phyloP scores from a whole-genome alignment of 2,113 vertebrate species.

The Barbus barbus region DNA sequence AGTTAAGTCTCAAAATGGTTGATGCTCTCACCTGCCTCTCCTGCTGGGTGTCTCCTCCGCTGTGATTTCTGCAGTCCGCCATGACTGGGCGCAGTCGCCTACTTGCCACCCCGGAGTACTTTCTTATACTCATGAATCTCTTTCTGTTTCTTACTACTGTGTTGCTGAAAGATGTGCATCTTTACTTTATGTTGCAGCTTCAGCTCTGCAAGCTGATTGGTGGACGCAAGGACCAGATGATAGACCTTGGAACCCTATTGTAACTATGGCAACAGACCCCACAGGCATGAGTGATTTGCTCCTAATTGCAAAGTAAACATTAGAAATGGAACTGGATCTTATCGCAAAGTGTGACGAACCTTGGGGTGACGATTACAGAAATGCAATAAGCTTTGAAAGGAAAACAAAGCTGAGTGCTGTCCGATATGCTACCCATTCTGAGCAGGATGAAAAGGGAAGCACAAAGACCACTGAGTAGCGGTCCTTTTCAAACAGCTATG shows the following conservation, averaged over 20 bases:
- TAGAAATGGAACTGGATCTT: constrained; percentile 49
- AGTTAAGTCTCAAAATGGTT: constrained; percentile 78
- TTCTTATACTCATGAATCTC: constrained; percentile 81
- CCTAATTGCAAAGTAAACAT: constrained; percentile 82
- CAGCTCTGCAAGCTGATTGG: constrained; percentile 89
- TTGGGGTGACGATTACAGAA: constrained; percentile 40
- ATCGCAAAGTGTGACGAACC: constrained; percentile 46
- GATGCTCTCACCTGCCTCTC: constrained; percentile 89
- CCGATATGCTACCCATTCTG: constrained; percentile 48
- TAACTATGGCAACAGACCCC: constrained; percentile 97
- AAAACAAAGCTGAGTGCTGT: constrained; percentile 50
- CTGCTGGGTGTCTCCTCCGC: constrained; percentile 70
- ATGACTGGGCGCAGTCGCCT: constrained; percentile 84
- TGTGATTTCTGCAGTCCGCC: constrained; percentile 81
- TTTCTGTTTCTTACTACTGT: constrained; percentile 85
- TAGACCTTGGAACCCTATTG: constrained; percentile 88
- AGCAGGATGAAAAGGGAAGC: constrained; percentile 37
- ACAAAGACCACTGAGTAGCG: constrained; percentile 31
- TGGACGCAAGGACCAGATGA: constrained; percentile 91
- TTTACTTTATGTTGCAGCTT: constrained; percentile 93
- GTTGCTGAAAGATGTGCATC: constrained; percentile 90
- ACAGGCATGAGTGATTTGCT: constrained; percentile 84
- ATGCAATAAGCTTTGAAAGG: constrained; percentile 52
- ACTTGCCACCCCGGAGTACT: constrained; percentile 77
- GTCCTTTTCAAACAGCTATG: constrained; percentile 40